Evolutionary conservation across 2,113 vertebrate genomes (phyloP), one percentile per base, ranked within the genome.

Genomic region (Choloepus hoffmanni): DNA sequence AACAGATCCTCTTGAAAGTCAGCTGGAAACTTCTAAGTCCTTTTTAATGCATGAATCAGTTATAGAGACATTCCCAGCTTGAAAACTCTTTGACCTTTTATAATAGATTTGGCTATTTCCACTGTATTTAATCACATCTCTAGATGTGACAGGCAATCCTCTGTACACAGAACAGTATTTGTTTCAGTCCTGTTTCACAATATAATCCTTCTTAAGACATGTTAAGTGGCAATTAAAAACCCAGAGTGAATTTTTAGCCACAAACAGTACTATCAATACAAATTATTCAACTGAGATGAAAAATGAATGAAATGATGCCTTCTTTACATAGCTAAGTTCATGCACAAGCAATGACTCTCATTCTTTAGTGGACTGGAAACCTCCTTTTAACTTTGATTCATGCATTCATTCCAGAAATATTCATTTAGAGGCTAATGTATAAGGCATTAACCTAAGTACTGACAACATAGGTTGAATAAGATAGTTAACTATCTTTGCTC

Each of bases 191-290:
- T 82, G 1, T 58, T 36, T 53, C 24, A 40, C 5, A 67, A 84
- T 60, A 21, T 36, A 60, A 55, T 72, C 10, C 40, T 70, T 87
- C 26, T 16, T 2, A 79, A 92, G 65, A 83, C 60, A 92, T 63
- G 73, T 90, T 65, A 88, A 58, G 9, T 90, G 67, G 60, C 33
- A 74, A 74, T 78, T 81, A 53, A 92, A 95, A 87, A 72, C 45
- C 18, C 14, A 76, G 74, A 88, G 6, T 63, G 84, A 79, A 65
- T 70, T 90, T 28, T 73, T 76, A 67, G 33, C n/a, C 15, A 13
- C n/a, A 78, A 83, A 68, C 4, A 72, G 28, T 45, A 68, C 14
- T 83, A 58, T 16, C 21, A 76, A 36, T 63, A 36, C 40, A 60
- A 74, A 73, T 62, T 72, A 65, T 53, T 63, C 19, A 70, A 12